Evolutionary conservation across 2,797 vertebrate genomes (phyloP), one percentile per base, ranked within the genome.

Genomic region (Naso thynnoides): DNA sequence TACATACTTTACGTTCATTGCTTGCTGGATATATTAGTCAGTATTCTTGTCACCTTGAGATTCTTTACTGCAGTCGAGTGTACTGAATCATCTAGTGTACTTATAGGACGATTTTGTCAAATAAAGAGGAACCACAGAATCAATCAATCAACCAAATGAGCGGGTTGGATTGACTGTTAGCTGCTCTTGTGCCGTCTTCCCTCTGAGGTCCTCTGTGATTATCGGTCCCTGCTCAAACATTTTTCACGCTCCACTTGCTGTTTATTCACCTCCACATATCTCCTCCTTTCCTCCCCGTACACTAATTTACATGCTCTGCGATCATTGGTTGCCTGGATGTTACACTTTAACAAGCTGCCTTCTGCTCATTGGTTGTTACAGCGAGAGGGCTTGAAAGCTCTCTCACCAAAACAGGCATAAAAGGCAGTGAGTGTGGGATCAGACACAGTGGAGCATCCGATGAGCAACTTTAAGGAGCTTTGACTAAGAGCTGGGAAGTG

Each of bases 331-430:
- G 78, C 64, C 66, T 63, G 50, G 49, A 73, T 58, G 45, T 23
- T 63, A 69, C 50, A 50, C 80, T 88, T 71, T 69, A 86, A 83
- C 78, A 78, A 74, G 55, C 88, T 90, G 86, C 87, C 47, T 10
- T 48, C 26, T 71, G 75, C 82, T 59, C 83, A 94, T 94, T 95
- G 94, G 95, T 8, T 79, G 70, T 42, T 55, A 10, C 44, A 24
- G 63, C 39, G 64, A 57, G 73, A 57, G 75, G 81, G 84, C 64
- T 61, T 55, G 71, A 70, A 79, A 10, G 73, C 78, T 64, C 75
- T 33, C 84, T 76, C 80, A 85, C 78, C 84, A 77, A 90, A 93
- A 92, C 88, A 85, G 44, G 79, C 71, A 94, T 95, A 95, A 94
- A 95, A 92, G 78, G 74, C 78, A 50, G 74, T 14, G 69, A 29